Base-by-base conservation (phyloP, 1,140 invertebrate species). In the Lordiphosa collinella region DNA sequence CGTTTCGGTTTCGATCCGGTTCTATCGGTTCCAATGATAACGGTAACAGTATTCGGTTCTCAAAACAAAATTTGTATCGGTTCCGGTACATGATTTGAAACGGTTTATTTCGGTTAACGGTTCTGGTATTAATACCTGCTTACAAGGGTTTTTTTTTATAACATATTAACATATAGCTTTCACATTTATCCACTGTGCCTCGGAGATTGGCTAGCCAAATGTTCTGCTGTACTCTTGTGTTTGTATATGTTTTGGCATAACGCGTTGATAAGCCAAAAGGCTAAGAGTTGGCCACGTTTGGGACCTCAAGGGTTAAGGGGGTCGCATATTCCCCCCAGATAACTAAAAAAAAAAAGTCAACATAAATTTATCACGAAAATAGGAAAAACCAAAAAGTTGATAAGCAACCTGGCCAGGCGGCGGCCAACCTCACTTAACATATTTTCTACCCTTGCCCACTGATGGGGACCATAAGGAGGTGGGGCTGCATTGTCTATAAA, bases 201-300 rank as follows among this genome's bases (percentile, higher is more conserved):
- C 4, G 3, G 18, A n/a, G 7, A 50, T 35, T 50, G 59, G 46
- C 48, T 29, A 40, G 10, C 59, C 22, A 62, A 62, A 43, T 49
- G 59, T 5, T 25, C 38, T 38, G 12, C 14, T 58, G n/a, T 18
- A 43, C 43, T 41, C 25, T 13, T 37, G 55, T 71, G 55, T 57
- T 56, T 67, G 50, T 63, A 11, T 29, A 29, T 29, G 59, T 37
- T 66, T 71, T 68, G 67, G 66, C 62, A 71, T 63, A 82, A 76
- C 66, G 78, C 67, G 71, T 79, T 65, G 76, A 82, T 82, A 82
- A 82, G 78, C 76, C 53, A 68, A 78, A 72, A 68, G 58, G 62
- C 58, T 63, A 62, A 63, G 70, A 54, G 75, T 50, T 52, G 50
- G 54, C 57, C 52, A 64, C 44, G 47, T 18, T 38, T 25, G 61